These are phyloP conservation scores for Nesospiza acunhae DNA, from an alignment of 2,113 vertebrate species.

Conservation along the genomic window DNA sequence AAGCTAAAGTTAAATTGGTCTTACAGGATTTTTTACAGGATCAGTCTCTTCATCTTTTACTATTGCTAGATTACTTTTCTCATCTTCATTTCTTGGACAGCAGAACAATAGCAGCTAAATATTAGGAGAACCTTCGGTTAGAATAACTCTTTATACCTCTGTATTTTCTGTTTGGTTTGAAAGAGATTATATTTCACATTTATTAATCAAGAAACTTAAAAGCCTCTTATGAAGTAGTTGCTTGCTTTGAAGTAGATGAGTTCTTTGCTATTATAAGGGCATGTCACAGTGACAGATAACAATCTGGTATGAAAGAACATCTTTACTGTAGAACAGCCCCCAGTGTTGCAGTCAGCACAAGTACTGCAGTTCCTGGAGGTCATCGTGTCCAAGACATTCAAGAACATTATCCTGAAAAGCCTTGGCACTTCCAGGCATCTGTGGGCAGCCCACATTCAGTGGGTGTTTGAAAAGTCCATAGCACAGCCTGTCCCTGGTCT, in stretches of 20 bases:
- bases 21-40: background rate
- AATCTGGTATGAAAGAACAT: background rate
- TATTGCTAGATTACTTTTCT: background rate
- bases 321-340: background rate
- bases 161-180: background rate
- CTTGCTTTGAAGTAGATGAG: background rate
- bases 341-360: background rate
- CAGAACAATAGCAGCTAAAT: background rate
- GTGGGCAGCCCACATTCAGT: conserved; percentile 1
- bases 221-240: background rate
- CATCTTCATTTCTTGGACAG: background rate
- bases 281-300: background rate
- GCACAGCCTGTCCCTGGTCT: conserved; percentile 44
- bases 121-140: background rate
- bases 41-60: background rate
- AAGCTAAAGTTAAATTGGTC: background rate
- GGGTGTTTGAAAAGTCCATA: conserved; percentile 5
- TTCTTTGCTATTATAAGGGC: background rate
- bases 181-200: background rate
- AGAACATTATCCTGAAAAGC: conserved; percentile 12
- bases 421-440: conserved; percentile 4
- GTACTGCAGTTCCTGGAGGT: background rate
- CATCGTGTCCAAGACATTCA: background rate
- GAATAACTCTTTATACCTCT: background rate
- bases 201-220: background rate